Percentiles rank a stretch among this genome's conserved stretches.
These are phyloP conservation scores for Drosophila varians DNA, from an alignment of 1,140 invertebrate species.

Conservation along the genomic window DNA sequence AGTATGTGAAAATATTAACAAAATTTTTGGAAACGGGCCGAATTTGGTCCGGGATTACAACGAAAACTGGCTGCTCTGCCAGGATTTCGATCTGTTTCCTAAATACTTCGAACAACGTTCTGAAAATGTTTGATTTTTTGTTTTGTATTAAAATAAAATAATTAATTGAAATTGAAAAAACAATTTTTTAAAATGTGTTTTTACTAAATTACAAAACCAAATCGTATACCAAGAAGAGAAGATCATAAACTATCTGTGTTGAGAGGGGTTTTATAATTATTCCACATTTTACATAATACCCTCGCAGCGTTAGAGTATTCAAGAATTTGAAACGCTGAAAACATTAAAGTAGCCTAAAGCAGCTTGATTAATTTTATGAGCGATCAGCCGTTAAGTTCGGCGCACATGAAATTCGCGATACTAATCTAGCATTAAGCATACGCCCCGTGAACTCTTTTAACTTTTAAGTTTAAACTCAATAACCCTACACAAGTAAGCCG, in stretches of 20 bases:
- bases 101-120: too few species aligned
- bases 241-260: too few species aligned
- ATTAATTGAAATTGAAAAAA: too few species aligned
- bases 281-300: background rate
- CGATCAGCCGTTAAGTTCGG: constrained; percentile 83
- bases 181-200: too few species aligned
- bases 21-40: constrained; percentile 36
- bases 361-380: constrained; percentile 84
- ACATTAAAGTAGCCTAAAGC: constrained; percentile 78
- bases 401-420: constrained; percentile 74
- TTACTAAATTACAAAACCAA: too few species aligned
- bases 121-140: too few species aligned
- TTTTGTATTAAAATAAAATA: too few species aligned
- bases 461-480: too few species aligned
- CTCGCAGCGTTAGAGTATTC: constrained; percentile 10
- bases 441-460: constrained; percentile 59
- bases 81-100: too few species aligned
- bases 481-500: constrained; percentile 38
- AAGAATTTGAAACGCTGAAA: constrained; percentile 40
- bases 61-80: constrained; percentile 20
- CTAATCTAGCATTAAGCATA: constrained; percentile 81
- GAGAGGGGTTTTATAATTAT: too few species aligned
- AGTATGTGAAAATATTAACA: constrained; percentile 80
- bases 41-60: background rate
- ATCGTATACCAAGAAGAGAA: too few species aligned